Base-by-base conservation (phyloP, 1,140 invertebrate genomes). In the Ectropis grisescens region DNA sequence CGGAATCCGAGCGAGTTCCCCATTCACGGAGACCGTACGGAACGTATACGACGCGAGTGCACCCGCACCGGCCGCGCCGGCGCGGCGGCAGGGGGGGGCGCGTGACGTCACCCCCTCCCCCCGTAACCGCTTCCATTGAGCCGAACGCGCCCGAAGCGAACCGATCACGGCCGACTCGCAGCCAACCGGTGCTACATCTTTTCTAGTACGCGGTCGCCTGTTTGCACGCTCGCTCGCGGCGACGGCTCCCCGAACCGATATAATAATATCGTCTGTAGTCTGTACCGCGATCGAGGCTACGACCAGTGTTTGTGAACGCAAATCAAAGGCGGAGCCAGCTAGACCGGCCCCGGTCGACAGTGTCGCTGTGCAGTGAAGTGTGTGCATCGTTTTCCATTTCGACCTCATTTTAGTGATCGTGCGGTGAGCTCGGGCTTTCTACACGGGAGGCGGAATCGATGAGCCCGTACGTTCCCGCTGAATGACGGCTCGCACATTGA, bases 401-500 rank as follows among this genome's bases (percentile, higher is more conserved):
- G 71, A 65, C 66, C 61, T 69, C 59, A 54, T 65, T 68, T 55
- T 44, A 32, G 50, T 54, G 56, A 47, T 46, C 52, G 42, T 46
- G 40, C 40, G 38, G 50, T 43, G 39, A 51, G 36, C 48, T 55
- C 54, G 47, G 49, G 59, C 67, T 69, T 67, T 72, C 68, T 60
- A 64, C 47, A 33, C 40, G 49, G 44, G 41, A 37, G 45, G 44
- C 38, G 44, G 53, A 71, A 75, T 79, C 71, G 71, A 79, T 76
- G 70, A 58, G 49, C 50, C 44, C 45, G 51, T 57, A 57, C 56
- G 56, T 44, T 64, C 52, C 51, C 47, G 40, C 37, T 56, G 45
- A 58, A 62, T 71, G 70, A 69, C 62, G 64, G 60, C 59, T 70
- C 58, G 56, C 59, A 62, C 68, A 75, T 76, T 70, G 71, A 80